These are phyloP conservation scores for Gymnopithys bicolor DNA, from an alignment of 2,797 vertebrate species.

Conservation along the genomic window DNA sequence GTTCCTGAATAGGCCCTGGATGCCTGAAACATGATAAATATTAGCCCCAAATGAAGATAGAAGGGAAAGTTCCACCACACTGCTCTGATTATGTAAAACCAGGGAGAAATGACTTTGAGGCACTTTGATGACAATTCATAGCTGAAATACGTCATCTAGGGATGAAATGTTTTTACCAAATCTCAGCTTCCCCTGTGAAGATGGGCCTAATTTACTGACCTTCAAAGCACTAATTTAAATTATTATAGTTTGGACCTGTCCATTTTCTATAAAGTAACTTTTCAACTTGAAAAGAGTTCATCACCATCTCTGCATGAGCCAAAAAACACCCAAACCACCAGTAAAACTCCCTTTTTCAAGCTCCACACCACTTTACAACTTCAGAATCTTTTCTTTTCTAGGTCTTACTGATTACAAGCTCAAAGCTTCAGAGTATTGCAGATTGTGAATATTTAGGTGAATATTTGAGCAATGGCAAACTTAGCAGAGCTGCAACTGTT, in stretches of 20 bases:
- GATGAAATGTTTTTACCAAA: not conserved
- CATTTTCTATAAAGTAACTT: not conserved
- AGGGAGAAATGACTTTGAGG: not conserved
- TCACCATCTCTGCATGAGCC: not conserved
- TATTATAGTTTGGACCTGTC: not conserved
- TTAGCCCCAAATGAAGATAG: not conserved
- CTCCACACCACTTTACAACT: not conserved
- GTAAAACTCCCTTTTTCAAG: not conserved
- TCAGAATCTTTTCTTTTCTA: not conserved
- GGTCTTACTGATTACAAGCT: not conserved
- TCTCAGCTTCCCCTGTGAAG: not conserved
- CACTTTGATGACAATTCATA: not conserved
- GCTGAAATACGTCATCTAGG: not conserved
- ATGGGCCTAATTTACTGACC: conserved; percentile 14
- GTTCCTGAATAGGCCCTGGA: not conserved
- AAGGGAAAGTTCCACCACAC: not conserved
- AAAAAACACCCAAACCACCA: not conserved
- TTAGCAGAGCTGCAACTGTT: not conserved
- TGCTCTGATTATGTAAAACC: not conserved
- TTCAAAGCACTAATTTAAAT: conserved; percentile 1
- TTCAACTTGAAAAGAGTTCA: not conserved
- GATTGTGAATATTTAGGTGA: not conserved
- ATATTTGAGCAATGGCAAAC: not conserved
- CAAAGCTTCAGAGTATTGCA: not conserved
- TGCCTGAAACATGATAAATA: not conserved